These are phyloP conservation scores for Alectura lathami DNA, from an alignment of 2,113 vertebrate species.

Conservation along the genomic window DNA sequence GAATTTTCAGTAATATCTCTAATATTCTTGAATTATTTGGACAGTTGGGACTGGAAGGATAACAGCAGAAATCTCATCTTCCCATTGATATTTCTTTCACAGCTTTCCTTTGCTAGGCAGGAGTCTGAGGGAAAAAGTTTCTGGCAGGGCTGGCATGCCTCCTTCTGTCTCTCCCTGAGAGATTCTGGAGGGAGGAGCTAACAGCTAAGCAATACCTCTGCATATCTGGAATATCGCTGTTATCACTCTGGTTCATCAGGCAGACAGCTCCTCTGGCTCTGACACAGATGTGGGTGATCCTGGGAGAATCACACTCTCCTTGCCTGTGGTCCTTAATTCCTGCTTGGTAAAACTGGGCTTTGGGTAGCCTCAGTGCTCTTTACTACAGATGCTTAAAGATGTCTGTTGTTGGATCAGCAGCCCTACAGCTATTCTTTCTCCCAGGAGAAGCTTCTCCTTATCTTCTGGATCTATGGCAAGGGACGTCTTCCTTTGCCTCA, in stretches of 20 bases:
- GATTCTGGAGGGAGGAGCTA: neutral
- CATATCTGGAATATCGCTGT: accelerated
- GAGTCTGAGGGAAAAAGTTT: neutral
- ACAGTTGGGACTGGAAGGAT: neutral
- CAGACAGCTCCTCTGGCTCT: neutral
- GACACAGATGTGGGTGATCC: accelerated
- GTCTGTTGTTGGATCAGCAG: neutral
- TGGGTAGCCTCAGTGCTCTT: neutral
- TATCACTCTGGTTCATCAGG: neutral
- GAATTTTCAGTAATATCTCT: neutral
- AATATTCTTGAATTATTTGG: neutral
- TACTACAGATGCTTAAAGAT: neutral
- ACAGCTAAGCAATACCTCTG: neutral
- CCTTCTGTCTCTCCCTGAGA: accelerated
- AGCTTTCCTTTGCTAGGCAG: neutral
- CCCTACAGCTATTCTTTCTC: neutral
- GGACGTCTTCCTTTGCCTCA: neutral
- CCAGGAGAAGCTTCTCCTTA: neutral
- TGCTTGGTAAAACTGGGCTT: neutral
- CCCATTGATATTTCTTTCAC: neutral
- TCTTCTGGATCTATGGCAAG: neutral
- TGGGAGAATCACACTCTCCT: neutral
- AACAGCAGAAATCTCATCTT: neutral
- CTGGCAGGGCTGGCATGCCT: neutral
- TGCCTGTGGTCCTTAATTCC: neutral